Conservation (phyloP, 2,113 vertebrate genomes). For the Dermatemys mawii region DNA sequence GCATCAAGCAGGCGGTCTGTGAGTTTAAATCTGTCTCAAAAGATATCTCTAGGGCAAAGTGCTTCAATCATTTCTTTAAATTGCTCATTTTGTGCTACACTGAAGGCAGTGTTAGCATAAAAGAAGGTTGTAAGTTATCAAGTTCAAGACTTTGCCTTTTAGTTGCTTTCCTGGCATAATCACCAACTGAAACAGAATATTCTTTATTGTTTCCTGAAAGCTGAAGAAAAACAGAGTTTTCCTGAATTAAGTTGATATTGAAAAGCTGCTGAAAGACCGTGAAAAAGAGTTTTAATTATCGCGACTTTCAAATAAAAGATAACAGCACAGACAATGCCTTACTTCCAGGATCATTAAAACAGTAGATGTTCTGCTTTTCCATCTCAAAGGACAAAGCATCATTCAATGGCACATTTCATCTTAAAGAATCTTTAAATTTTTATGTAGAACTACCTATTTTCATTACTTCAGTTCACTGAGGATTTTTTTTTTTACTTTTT, state of each 20-base stretch:
- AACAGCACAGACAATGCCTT: not conserved
- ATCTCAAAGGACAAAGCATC: not conserved
- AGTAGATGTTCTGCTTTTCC: not conserved
- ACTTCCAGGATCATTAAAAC: not conserved
- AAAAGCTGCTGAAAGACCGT: not conserved
- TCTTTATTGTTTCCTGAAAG: not conserved
- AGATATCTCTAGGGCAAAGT: not conserved
- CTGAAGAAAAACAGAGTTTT: not conserved
- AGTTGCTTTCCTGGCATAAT: not conserved
- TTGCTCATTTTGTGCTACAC: not conserved
- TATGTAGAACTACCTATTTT: not conserved
- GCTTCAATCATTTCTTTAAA: not conserved
- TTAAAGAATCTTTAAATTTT: not conserved
- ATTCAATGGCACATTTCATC: not conserved
- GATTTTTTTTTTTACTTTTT: not conserved
- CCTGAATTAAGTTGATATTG: not conserved
- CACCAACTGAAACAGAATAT: not conserved
- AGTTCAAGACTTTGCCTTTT: not conserved
- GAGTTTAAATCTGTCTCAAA: not conserved
- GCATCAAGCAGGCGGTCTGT: not conserved
- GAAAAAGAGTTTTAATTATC: not conserved
- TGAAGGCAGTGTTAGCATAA: not conserved
- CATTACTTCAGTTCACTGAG: not conserved
- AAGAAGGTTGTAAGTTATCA: not conserved
- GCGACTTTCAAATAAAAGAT: not conserved